phyloP scores from a whole-genome alignment of 1,140 invertebrate species.

The Papilio dardanus region DNA sequence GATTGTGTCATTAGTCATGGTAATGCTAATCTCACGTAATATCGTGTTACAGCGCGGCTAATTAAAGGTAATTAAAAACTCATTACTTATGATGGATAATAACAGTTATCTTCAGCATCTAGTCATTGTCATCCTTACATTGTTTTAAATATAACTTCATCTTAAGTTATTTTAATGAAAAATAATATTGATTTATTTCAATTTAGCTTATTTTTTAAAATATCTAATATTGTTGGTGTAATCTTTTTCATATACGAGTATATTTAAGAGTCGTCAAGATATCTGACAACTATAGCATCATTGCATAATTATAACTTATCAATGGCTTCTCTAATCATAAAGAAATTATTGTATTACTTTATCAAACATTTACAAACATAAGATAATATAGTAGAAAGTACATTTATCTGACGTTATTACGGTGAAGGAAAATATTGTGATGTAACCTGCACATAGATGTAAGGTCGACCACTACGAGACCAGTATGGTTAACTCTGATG shows the following conservation, averaged over 20 bases:
- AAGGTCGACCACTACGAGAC: too few species aligned
- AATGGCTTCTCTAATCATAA: not conserved
- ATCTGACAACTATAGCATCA: too few species aligned
- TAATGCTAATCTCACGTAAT: conserved; percentile 2
- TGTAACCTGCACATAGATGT: too few species aligned
- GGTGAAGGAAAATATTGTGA: too few species aligned
- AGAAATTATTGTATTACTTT: not conserved
- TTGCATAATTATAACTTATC: not conserved
- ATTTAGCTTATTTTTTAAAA: too few species aligned
- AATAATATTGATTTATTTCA: too few species aligned
- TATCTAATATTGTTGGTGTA: too few species aligned
- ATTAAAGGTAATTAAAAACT: not conserved
- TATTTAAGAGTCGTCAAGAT: too few species aligned
- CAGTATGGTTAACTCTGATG: too few species aligned
- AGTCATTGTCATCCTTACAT: not conserved
- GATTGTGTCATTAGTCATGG: not conserved
- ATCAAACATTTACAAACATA: too few species aligned
- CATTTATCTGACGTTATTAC: too few species aligned
- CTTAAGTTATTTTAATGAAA: not conserved
- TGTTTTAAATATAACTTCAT: not conserved
- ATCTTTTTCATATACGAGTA: too few species aligned
- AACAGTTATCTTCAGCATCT: not conserved
- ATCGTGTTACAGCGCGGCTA: not conserved
- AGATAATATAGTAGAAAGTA: not conserved
- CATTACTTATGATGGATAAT: not conserved